A percentile compares a stretch with the other conserved stretches of the same genome.
Conservation (phyloP, 2,113 vertebrate species). For the Charadrius vociferus region DNA sequence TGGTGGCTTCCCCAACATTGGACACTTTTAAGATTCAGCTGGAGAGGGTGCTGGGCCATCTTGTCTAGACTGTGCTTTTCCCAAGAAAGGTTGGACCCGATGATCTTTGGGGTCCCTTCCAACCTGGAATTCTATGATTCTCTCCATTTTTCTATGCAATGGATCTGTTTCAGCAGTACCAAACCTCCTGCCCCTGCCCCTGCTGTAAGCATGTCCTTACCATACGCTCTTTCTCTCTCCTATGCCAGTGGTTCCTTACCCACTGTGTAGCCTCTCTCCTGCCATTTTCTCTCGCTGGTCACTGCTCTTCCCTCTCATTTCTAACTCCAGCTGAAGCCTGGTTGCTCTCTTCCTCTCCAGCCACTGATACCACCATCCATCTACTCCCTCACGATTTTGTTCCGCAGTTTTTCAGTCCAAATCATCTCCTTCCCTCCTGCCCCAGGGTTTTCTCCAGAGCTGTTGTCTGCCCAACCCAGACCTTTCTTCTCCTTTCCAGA, state of each 20-base stretch:
- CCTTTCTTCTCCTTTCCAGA: not conserved
- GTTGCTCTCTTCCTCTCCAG: not conserved
- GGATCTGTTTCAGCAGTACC: not conserved
- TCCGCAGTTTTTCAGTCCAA: not conserved
- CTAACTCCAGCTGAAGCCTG: not conserved
- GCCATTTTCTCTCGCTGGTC: not conserved
- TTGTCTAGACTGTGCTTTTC: not conserved
- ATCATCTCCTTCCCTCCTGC: not conserved
- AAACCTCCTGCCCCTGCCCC: not conserved
- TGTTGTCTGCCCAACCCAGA: not conserved
- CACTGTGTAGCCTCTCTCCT: not conserved
- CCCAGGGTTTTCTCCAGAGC: not conserved
- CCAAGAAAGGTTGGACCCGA: not conserved
- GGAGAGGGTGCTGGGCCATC: not conserved
- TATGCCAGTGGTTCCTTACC: not conserved
- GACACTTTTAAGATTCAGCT: not conserved
- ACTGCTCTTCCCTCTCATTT: not conserved
- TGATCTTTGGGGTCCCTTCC: not conserved
- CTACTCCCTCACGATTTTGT: not conserved
- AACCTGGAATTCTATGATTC: not conserved
- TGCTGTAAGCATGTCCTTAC: not conserved
- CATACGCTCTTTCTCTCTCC: not conserved
- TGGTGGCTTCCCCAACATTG: not conserved
- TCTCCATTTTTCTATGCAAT: not conserved
- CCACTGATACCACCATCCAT: not conserved